phyloP scores from a whole-genome alignment of 2,888 invertebrate species.

The Ophion obscuratus region DNA sequence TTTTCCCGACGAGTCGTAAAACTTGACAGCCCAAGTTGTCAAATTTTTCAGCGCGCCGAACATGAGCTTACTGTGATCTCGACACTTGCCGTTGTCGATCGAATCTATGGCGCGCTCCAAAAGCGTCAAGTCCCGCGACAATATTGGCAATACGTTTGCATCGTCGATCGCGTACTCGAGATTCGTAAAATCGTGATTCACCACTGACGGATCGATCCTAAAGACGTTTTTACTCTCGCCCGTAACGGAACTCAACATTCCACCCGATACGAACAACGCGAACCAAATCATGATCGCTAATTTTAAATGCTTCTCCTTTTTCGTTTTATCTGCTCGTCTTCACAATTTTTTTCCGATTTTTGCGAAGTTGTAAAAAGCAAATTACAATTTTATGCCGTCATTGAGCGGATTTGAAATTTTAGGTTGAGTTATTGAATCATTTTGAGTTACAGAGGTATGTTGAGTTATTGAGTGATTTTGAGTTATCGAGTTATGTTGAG shows the following conservation, averaged over 20 bases:
- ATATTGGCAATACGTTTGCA: slow-evolving; percentile 69
- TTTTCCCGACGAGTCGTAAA: slow-evolving; percentile 91
- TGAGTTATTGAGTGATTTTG: too few species aligned
- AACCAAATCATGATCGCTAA: slow-evolving; percentile 34
- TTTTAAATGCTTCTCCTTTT: slow-evolving; percentile 12
- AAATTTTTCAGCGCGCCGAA: slow-evolving; percentile 71
- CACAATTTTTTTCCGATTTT: too few species aligned
- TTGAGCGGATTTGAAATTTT: too few species aligned
- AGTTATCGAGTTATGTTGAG: too few species aligned
- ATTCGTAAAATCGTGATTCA: slow-evolving; percentile 29
- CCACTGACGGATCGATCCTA: slow-evolving; percentile 42
- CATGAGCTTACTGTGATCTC: slow-evolving; percentile 72
- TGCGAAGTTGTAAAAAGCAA: too few species aligned
- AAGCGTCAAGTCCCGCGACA: slow-evolving; percentile 70
- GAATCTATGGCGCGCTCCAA: slow-evolving; percentile 69
- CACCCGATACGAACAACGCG: not conserved
- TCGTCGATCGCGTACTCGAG: slow-evolving; percentile 66
- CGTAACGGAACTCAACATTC: slow-evolving; percentile 12
- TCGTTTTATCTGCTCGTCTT: not conserved
- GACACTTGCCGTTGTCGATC: slow-evolving; percentile 72
- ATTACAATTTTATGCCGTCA: too few species aligned
- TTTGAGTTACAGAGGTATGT: too few species aligned
- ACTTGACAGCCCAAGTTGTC: slow-evolving; percentile 76
- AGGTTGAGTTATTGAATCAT: too few species aligned
- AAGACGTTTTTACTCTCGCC: slow-evolving; percentile 52